Conservation (phyloP, 2,888 invertebrate genomes). For the Drosophila monieri region DNA sequence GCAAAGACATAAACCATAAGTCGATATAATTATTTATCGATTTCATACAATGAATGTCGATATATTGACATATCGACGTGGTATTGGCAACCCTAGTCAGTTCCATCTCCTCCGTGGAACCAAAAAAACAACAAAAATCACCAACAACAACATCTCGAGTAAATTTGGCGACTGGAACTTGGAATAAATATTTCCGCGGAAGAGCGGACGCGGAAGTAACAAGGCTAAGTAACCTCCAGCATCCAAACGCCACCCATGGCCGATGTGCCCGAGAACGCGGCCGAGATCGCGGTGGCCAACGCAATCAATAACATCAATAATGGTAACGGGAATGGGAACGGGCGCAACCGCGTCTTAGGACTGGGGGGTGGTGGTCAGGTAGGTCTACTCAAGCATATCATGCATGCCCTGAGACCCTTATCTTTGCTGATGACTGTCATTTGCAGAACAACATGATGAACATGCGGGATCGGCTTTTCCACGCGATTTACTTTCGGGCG, state of each 20-base stretch:
- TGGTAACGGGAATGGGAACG: slow-evolving; percentile 34
- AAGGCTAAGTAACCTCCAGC: slow-evolving; percentile 29
- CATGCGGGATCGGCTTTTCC: slow-evolving; percentile 95
- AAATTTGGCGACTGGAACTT: slow-evolving; percentile 18
- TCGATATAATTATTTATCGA: too few relatives aligned
- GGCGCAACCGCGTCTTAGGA: slow-evolving; percentile 70
- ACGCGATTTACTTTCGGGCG: slow-evolving; percentile 96
- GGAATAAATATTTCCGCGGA: slow-evolving; percentile 35
- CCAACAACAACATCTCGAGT: slow-evolving; percentile 39
- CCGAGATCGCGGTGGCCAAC: slow-evolving; percentile 70
- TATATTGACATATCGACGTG: too few relatives aligned
- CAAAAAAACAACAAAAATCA: too few relatives aligned
- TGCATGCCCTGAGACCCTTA: slow-evolving; percentile 12
- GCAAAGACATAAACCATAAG: too few relatives aligned
- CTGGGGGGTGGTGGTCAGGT: slow-evolving; percentile 58
- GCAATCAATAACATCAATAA: slow-evolving; percentile 76
- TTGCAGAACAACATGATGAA: slow-evolving; percentile 90
- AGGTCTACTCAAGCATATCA: slow-evolving; percentile 16
- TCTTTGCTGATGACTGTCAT: slow-evolving; percentile 24
- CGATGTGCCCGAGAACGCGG: slow-evolving; percentile 60
- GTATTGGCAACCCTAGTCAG: too few relatives aligned
- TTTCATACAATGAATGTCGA: not conserved
- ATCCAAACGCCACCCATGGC: slow-evolving; percentile 52
- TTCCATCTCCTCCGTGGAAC: too few relatives aligned
- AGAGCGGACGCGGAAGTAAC: slow-evolving; percentile 61